phyloP scores from a whole-genome alignment of 2,113 vertebrate species.

The Opisthocomus hoazin region DNA sequence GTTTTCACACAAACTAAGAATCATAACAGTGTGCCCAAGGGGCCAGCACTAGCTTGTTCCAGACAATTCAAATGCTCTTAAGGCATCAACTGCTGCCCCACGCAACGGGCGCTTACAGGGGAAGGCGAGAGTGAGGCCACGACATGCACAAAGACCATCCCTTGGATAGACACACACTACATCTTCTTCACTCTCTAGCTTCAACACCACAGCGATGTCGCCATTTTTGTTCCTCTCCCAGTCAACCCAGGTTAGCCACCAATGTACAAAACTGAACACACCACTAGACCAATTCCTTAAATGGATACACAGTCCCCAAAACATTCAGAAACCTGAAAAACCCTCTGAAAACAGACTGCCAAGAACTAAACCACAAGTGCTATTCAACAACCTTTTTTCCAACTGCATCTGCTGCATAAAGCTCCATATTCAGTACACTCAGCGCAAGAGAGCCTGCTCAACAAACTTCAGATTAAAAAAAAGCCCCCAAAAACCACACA shows the following conservation, averaged over 20 bases:
- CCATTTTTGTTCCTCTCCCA: background rate
- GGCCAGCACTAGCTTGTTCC: background rate
- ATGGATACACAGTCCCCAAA: background rate
- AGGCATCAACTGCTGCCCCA: background rate
- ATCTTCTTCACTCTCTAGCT: background rate
- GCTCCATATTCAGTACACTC: background rate
- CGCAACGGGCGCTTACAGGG: rapidly evolving
- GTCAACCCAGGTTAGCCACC: background rate
- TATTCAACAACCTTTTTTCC: background rate
- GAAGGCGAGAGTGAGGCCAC: background rate
- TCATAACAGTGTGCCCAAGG: background rate
- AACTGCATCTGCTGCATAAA: background rate
- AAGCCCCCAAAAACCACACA: background rate
- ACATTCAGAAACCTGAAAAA: background rate
- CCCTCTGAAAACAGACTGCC: background rate
- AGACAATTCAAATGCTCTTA: background rate
- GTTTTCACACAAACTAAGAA: background rate
- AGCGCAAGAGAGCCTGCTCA: background rate
- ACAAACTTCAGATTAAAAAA: background rate
- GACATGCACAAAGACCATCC: background rate
- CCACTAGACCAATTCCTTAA: background rate
- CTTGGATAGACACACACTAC: background rate
- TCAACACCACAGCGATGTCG: background rate
- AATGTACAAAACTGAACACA: background rate
- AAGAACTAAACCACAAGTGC: background rate